These are phyloP conservation scores for Vidua chalybeata DNA, from an alignment of 2,113 vertebrate genomes.

Conservation along the genomic window DNA sequence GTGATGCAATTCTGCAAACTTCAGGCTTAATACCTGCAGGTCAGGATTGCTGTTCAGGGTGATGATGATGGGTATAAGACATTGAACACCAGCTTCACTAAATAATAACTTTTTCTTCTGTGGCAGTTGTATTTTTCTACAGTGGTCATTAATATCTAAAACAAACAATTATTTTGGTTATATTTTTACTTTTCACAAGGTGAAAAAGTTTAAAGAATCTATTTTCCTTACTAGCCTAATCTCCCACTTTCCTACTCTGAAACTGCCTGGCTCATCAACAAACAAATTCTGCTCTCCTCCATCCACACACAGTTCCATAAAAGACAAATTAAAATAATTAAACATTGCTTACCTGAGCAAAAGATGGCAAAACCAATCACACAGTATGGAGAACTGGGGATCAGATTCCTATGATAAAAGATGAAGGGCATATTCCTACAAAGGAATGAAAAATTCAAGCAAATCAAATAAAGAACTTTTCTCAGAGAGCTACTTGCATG, in stretches of 20 bases:
- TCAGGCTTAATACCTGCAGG: not conserved
- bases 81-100: not conserved
- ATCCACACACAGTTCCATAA: not conserved
- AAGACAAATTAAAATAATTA: not conserved
- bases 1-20: not conserved
- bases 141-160: not conserved
- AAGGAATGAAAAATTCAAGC: not conserved
- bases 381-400: not conserved
- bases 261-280: not conserved
- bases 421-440: not conserved
- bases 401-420: not conserved
- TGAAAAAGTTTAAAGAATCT: not conserved
- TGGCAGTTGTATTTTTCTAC: not conserved
- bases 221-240: not conserved
- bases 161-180: not conserved
- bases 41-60: not conserved
- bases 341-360: not conserved
- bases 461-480: not conserved
- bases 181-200: not conserved
- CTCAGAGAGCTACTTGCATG: not conserved
- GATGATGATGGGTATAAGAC: not conserved
- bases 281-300: not conserved
- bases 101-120: not conserved
- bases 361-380: fast-evolving
- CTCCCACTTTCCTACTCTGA: not conserved